These are phyloP conservation scores for Gymnoscelis rufifasciata DNA, from an alignment of 2,888 invertebrate species.

Conservation along the genomic window DNA sequence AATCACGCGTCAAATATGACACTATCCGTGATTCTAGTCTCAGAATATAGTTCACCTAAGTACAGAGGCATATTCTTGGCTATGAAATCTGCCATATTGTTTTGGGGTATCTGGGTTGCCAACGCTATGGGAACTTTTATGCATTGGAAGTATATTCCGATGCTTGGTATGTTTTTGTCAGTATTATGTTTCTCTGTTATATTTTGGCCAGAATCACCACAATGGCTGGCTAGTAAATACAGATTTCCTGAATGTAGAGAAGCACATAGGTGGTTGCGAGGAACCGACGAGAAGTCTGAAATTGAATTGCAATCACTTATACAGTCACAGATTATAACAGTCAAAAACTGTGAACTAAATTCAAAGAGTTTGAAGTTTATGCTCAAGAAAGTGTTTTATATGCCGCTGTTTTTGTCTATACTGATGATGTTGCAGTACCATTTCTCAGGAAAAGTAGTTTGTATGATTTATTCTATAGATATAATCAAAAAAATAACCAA, in stretches of 20 bases:
- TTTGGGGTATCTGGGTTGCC: constrained; percentile 39
- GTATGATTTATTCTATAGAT: constrained; percentile 36
- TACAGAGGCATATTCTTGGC: constrained; percentile 36
- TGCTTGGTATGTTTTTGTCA: constrained; percentile 28
- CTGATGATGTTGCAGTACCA: constrained; percentile 33
- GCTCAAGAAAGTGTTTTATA: constrained; percentile 31
- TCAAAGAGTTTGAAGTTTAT: background rate
- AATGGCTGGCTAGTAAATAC: constrained; percentile 37
- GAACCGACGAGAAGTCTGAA: constrained; percentile 24
- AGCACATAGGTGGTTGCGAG: constrained; percentile 35
- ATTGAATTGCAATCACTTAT: constrained; percentile 33
- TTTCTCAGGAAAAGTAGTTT: constrained; percentile 40
- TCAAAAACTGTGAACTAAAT: constrained; percentile 10
- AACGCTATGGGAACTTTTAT: constrained; percentile 39
- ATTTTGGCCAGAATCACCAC: constrained; percentile 36
- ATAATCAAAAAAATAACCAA: constrained; percentile 37
- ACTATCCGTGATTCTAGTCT: constrained; percentile 29
- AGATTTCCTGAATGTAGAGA: constrained; percentile 32
- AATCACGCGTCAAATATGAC: constrained; percentile 32
- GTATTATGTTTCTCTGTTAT: constrained; percentile 22
- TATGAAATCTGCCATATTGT: constrained; percentile 35
- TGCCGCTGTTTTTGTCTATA: constrained; percentile 31
- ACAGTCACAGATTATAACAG: constrained; percentile 23
- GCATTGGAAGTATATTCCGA: constrained; percentile 36
- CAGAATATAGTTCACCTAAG: constrained; percentile 36